Evolutionary conservation across 2,888 invertebrate species (phyloP).

Genomic region (Dryomyza anilis): DNA sequence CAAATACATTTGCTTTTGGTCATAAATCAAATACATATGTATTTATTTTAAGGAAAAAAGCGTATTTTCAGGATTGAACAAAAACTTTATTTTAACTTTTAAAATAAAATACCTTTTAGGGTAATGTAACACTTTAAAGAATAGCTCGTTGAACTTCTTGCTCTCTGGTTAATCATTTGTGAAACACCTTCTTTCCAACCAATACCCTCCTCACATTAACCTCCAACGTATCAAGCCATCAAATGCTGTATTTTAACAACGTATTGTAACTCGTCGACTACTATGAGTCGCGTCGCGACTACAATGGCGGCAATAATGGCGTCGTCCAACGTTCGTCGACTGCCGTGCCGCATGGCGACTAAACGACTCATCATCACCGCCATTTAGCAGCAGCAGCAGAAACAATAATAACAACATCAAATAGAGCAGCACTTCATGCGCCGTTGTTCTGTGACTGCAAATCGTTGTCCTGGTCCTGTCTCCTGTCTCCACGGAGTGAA

Average conservation of each 20-base stretch:
- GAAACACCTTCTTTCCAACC: no score
- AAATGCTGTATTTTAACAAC: slow-evolving; percentile 23
- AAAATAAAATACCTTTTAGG: no score
- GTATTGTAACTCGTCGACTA: slow-evolving; percentile 13
- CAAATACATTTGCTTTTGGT: no score
- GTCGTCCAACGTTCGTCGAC: slow-evolving; percentile 37
- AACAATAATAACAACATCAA: background rate
- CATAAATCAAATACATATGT: no score
- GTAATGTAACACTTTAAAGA: no score
- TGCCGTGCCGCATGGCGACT: slow-evolving; percentile 23
- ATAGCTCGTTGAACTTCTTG: no score
- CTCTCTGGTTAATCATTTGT: no score
- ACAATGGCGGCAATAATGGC: slow-evolving; percentile 50
- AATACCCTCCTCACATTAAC: no score
- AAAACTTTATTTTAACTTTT: no score
- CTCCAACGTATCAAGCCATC: no score
- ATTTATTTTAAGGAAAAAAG: no score
- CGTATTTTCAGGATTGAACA: no score
- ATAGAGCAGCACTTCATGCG: slow-evolving; percentile 1
- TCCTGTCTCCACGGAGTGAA: background rate
- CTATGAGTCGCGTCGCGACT: slow-evolving; percentile 43
- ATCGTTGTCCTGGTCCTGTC: slow-evolving; percentile 3
- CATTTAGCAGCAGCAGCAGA: slow-evolving; percentile 5
- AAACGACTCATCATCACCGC: slow-evolving; percentile 29
- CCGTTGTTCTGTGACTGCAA: background rate